Percentiles rank a stretch among this genome's conserved stretches.
Evolutionary conservation across 2,888 invertebrate species (phyloP).

Genomic region (Trachelus tabidus): DNA sequence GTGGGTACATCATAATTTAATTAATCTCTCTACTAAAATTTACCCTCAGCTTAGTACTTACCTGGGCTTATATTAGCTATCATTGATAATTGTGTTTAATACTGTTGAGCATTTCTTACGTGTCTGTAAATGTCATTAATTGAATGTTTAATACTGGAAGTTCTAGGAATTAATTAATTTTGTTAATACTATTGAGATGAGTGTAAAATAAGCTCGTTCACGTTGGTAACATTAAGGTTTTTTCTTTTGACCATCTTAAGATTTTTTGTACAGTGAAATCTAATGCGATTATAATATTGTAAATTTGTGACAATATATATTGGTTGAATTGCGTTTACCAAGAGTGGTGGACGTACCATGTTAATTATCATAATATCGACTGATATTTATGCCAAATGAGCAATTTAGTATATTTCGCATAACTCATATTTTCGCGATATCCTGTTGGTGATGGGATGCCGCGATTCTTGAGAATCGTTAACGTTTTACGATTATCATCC

Average conservation of each 20-base stretch:
- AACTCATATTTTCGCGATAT: background rate
- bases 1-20: background rate
- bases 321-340: background rate
- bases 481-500: background rate
- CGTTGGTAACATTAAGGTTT: background rate
- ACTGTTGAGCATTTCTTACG: background rate
- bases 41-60: background rate
- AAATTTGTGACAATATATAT: background rate
- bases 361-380: background rate
- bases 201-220: background rate
- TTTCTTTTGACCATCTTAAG: background rate
- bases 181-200: background rate
- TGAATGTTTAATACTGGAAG: background rate
- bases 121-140: background rate
- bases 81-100: background rate
- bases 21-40: background rate
- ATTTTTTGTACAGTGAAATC: background rate
- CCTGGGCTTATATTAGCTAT: background rate
- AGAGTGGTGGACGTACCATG: background rate
- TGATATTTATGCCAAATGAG: background rate
- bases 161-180: background rate
- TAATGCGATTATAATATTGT: background rate
- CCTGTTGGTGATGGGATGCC: background rate
- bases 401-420: background rate
- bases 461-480: too few species aligned